These are phyloP conservation scores for Anolis sagrei DNA, from an alignment of 2,113 vertebrate species.

Conservation along the genomic window DNA sequence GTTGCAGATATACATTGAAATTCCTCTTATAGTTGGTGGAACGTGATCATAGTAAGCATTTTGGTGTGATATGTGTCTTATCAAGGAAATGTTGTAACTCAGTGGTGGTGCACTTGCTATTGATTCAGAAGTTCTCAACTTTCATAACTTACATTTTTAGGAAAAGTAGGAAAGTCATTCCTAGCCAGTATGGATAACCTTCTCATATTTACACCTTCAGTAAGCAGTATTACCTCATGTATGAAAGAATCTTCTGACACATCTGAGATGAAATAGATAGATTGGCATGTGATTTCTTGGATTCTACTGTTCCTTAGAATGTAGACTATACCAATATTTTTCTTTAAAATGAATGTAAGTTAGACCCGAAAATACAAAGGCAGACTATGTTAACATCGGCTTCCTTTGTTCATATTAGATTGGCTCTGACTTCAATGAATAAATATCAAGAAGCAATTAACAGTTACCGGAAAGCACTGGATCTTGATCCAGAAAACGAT, in stretches of 20 bases:
- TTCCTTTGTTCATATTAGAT: constrained; percentile 74
- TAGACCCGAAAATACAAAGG: constrained; percentile 18
- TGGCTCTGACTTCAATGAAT: constrained; percentile 93
- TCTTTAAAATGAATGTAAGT: neutral
- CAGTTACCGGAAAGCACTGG: constrained; percentile 95
- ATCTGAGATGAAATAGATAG: neutral
- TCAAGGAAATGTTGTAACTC: neutral
- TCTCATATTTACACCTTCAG: too few relatives aligned
- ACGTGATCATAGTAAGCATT: neutral
- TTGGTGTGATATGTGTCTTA: neutral
- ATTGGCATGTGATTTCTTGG: neutral
- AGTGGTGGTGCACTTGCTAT: neutral
- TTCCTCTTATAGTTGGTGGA: neutral
- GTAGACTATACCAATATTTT: neutral
- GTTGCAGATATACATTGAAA: neutral
- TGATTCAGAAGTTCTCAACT: neutral
- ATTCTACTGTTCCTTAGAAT: neutral
- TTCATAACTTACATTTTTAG: neutral
- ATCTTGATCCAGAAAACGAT: constrained; percentile 95
- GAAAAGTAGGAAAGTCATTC: too few relatives aligned
- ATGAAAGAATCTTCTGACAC: too few relatives aligned
- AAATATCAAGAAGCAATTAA: constrained; percentile 94
- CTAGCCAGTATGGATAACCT: too few relatives aligned
- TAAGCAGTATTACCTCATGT: too few relatives aligned
- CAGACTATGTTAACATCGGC: constrained; percentile 21